Conservation (phyloP, 2,113 vertebrate genomes). For the Oncorhynchus gorbuscha region DNA sequence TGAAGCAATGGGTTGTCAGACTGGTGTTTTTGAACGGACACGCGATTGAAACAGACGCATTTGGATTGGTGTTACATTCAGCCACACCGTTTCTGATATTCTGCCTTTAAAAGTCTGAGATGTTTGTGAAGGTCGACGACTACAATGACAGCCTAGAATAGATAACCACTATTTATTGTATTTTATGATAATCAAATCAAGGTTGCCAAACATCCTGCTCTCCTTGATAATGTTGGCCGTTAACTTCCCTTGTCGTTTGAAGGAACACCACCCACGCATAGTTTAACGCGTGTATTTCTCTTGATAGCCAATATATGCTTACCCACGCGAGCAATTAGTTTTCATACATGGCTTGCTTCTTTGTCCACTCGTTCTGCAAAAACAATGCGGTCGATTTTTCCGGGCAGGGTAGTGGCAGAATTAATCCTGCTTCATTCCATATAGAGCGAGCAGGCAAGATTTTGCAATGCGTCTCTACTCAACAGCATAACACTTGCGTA, state of each 20-base stretch:
- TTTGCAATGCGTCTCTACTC: constrained; percentile 36
- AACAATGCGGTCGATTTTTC: constrained; percentile 53
- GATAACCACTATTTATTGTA: not conserved
- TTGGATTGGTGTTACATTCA: constrained; percentile 52
- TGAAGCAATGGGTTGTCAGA: not conserved
- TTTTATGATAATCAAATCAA: not conserved
- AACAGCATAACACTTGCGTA: constrained; percentile 50
- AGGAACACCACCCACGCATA: constrained; percentile 63
- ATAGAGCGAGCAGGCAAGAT: constrained; percentile 26
- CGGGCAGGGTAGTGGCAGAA: constrained; percentile 19
- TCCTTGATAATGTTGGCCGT: constrained; percentile 27
- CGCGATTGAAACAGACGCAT: not conserved
- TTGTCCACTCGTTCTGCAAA: constrained; percentile 38
- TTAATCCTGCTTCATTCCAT: constrained; percentile 5
- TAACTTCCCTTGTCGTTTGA: constrained; percentile 49
- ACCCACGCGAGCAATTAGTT: constrained; percentile 53
- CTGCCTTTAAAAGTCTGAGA: not conserved
- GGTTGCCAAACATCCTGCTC: constrained; percentile 10
- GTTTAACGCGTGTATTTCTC: not conserved
- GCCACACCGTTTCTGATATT: not conserved
- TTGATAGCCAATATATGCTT: constrained; percentile 24
- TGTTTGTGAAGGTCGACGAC: constrained; percentile 44
- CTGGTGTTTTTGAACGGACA: constrained; percentile 20
- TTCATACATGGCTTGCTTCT: constrained; percentile 42
- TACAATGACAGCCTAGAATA: not conserved